Evolutionary conservation across 1,140 invertebrate genomes (phyloP).

Genomic region (Drusus annulatus): DNA sequence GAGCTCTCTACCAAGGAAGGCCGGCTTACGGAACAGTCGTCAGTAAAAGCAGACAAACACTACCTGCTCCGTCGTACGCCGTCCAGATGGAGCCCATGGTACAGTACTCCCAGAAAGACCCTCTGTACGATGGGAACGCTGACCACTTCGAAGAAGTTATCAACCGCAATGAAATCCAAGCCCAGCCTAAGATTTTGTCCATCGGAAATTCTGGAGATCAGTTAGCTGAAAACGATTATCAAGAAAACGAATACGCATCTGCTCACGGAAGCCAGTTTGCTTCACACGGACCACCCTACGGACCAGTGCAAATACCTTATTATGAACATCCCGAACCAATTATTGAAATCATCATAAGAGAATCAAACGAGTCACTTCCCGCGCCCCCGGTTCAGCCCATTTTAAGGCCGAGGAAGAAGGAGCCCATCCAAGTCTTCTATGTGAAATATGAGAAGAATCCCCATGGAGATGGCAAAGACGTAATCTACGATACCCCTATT

Average conservation of each 20-base stretch:
- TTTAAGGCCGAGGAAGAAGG: conserved; percentile 77
- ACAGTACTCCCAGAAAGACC: conserved; percentile 84
- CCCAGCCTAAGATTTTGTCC: conserved; percentile 71
- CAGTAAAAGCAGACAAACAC: conserved; percentile 69
- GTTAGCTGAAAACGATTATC: conserved; percentile 65
- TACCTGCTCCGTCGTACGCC: conserved; percentile 78
- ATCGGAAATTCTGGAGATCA: conserved; percentile 71
- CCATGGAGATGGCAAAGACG: conserved; percentile 78
- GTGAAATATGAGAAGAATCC: conserved; percentile 90
- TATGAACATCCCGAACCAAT: conserved; percentile 88
- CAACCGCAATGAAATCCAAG: conserved; percentile 70
- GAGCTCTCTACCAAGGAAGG: conserved; percentile 60
- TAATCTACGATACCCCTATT: conserved; percentile 84
- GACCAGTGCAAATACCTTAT: conserved; percentile 75
- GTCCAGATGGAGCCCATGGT: conserved; percentile 86
- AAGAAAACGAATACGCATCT: conserved; percentile 66
- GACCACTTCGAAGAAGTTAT: conserved; percentile 66
- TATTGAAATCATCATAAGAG: conserved; percentile 92
- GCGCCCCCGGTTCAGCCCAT: conserved; percentile 72
- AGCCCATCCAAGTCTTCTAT: conserved; percentile 91
- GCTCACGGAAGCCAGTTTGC: conserved; percentile 62
- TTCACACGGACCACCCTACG: conserved; percentile 68
- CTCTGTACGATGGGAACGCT: conserved; percentile 75
- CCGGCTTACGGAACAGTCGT: conserved; percentile 62
- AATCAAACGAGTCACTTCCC: conserved; percentile 86